These are phyloP conservation scores for Benthosema pterotum DNA, from an alignment of 2,797 vertebrate species.

Conservation along the genomic window DNA sequence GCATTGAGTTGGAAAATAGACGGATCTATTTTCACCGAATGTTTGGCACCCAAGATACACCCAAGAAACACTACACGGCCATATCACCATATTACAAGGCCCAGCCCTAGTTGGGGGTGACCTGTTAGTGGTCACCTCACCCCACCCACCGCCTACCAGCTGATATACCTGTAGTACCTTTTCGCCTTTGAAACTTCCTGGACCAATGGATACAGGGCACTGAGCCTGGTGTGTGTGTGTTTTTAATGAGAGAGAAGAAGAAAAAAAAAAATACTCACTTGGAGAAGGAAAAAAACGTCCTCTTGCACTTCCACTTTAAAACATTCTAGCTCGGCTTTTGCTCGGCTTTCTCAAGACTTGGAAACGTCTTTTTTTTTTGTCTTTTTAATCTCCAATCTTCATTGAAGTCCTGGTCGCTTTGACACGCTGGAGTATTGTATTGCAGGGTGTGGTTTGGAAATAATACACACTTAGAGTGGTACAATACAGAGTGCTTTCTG, in stretches of 20 bases:
- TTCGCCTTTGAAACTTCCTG: not conserved
- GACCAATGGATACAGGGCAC: slow-evolving; percentile 19
- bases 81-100: too few species aligned
- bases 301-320: slow-evolving; percentile 45
- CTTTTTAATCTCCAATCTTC: not conserved
- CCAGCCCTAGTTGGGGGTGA: slow-evolving; percentile 3
- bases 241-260: slow-evolving; percentile 19
- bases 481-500: too few species aligned
- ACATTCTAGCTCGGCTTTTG: slow-evolving; percentile 13
- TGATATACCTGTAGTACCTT: slow-evolving; percentile 5
- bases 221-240: slow-evolving; percentile 34
- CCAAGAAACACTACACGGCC: too few species aligned
- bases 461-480: too few species aligned
- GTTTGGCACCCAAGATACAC: too few species aligned
- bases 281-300: slow-evolving; percentile 1
- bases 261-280: slow-evolving; percentile 1
- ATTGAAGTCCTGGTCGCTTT: too few species aligned
- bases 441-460: too few species aligned
- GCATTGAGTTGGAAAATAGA: too few species aligned
- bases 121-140: not conserved
- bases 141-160: slow-evolving; percentile 1
- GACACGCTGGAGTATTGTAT: too few species aligned
- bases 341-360: slow-evolving; percentile 26
- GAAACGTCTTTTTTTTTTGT: slow-evolving; percentile 9
- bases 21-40: too few species aligned